Conservation (phyloP, 2,113 vertebrate species). For the Andinoacara biseriatus region DNA sequence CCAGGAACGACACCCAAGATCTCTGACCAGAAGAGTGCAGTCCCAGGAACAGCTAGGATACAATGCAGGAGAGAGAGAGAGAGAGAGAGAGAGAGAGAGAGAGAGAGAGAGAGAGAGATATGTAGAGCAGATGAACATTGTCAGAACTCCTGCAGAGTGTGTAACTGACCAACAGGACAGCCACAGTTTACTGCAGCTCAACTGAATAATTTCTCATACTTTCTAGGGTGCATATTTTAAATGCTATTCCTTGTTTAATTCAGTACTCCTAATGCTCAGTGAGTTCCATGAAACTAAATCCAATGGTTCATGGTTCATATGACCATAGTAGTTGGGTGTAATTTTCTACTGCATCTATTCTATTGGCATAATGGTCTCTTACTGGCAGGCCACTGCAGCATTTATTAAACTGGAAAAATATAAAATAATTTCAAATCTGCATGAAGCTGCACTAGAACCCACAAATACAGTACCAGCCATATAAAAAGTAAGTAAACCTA, state of each 20-base stretch:
- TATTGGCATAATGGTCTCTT: not conserved
- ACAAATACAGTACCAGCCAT: not conserved
- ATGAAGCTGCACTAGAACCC: not conserved
- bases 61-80: no score
- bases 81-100: no score
- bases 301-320: not conserved
- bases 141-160: no score
- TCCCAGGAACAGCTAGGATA: no score
- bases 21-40: no score
- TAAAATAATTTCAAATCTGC: not conserved
- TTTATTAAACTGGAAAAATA: not conserved
- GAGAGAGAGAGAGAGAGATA: no score
- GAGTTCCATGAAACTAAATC: not conserved
- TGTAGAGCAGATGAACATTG: not conserved
- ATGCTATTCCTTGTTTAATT: conserved; percentile 4
- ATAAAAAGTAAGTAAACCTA: not conserved
- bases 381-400: not conserved
- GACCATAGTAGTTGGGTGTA: not conserved
- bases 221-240: not conserved
- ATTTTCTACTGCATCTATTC: not conserved
- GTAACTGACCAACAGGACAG: not conserved
- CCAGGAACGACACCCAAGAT: no score
- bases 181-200: not conserved
- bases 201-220: not conserved
- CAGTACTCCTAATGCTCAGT: not conserved